A percentile compares a stretch with the other conserved stretches of the same genome.
Evolutionary conservation across 2,797 vertebrate genomes (phyloP).

Genomic region (Amblyopsis hoosieri): DNA sequence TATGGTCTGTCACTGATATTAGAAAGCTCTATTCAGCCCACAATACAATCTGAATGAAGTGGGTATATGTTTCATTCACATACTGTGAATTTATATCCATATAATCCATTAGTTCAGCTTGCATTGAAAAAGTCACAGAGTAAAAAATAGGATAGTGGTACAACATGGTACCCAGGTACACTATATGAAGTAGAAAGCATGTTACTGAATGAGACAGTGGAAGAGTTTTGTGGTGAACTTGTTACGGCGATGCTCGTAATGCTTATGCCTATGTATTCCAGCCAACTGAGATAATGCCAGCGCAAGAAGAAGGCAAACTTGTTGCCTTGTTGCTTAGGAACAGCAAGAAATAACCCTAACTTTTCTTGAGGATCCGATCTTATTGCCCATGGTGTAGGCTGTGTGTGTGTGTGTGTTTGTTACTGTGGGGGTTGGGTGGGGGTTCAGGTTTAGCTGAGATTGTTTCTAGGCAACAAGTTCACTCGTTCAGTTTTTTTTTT

Average conservation of each 20-base stretch:
- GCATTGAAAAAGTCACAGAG: too few species aligned
- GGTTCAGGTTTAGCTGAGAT: conserved; percentile 69
- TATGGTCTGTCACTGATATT: too few species aligned
- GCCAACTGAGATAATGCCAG: conserved; percentile 35
- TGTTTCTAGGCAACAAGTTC: conserved; percentile 70
- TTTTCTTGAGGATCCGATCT: conserved; percentile 73
- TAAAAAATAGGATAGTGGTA: too few species aligned
- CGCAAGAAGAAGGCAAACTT: conserved; percentile 61
- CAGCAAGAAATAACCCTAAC: conserved; percentile 72
- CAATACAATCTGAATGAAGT: too few species aligned
- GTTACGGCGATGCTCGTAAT: conserved; percentile 35
- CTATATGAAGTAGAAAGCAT: conserved; percentile 15
- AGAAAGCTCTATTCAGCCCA: too few species aligned
- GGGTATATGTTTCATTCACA: too few species aligned
- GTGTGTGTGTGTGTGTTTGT: conserved; percentile 18
- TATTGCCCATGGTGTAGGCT: conserved; percentile 60
- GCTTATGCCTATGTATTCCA: conserved; percentile 47
- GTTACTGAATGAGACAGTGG: conserved; percentile 25
- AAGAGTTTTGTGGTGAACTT: conserved; percentile 54
- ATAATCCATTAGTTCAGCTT: too few species aligned
- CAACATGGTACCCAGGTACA: not conserved
- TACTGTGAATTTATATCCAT: too few species aligned
- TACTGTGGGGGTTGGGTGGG: conserved; percentile 14
- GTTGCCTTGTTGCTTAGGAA: conserved; percentile 72
- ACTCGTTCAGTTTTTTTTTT: conserved; percentile 45